phyloP scores from a whole-genome alignment of 2,888 invertebrate genomes.

The Choreutis nemorana region DNA sequence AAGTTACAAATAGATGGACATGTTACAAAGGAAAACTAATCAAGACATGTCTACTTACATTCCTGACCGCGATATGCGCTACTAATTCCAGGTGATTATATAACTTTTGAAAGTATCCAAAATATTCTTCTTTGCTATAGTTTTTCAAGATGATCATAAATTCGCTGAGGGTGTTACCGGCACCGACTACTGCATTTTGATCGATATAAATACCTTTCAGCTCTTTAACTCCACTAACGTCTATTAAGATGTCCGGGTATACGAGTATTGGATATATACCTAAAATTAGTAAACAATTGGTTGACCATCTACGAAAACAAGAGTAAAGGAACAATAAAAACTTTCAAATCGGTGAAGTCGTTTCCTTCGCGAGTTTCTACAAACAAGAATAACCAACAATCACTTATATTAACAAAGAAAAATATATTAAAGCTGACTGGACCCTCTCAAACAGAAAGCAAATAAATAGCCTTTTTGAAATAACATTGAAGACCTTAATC shows the following conservation, averaged over 20 bases:
- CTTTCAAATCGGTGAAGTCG: no score
- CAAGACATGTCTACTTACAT: constrained; percentile 70
- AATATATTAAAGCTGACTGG: background rate
- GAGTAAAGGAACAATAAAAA: no score
- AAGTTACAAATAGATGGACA: no score
- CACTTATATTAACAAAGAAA: no score
- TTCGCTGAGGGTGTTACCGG: constrained; percentile 57
- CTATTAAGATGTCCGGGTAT: constrained; percentile 7
- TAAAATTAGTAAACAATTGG: constrained; percentile 1
- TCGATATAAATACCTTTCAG: constrained; percentile 6
- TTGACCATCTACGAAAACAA: background rate
- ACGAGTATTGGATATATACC: constrained; percentile 5
- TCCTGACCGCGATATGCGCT: constrained; percentile 74
- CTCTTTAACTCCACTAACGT: constrained; percentile 5
- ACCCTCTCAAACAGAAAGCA: no score
- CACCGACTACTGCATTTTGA: constrained; percentile 6
- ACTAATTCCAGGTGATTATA: constrained; percentile 70
- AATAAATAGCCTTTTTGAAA: no score
- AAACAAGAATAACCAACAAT: no score
- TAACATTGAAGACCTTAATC: no score
- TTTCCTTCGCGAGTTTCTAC: no score
- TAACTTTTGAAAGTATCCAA: constrained; percentile 64
- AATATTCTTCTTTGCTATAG: constrained; percentile 35
- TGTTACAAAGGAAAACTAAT: no score
- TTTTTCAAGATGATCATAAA: constrained; percentile 49